Base-by-base conservation (phyloP, 2,113 vertebrate species). In the Malaclemys terrapin region DNA sequence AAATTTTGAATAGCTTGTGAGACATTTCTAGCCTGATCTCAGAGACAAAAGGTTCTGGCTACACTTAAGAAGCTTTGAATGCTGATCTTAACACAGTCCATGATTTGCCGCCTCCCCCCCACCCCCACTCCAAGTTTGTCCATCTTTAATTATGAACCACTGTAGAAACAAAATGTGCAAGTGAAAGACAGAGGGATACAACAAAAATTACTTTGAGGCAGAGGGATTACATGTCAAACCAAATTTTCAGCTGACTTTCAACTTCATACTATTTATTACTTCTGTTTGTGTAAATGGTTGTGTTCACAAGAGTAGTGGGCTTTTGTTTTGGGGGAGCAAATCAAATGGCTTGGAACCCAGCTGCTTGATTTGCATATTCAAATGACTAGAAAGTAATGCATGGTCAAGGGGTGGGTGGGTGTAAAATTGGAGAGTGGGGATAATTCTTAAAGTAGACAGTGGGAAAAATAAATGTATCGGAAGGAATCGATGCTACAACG, bases 131-230 rank as follows among this genome's bases (percentile, higher is more conserved):
- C 6, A 8, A 8, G 91, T 94, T 97, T 97, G 94, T 93, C 96
- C 94, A 93, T 96, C 94, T 96, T 96, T 95, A 98, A 97, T 97
- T 98, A 97, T 96, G 89, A 59, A 91, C 86, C 88, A 83, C 95
- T 75, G 86, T 80, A 90, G 69, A 97, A 98, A 96, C 95, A 92
- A 85, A 96, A 79, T 87, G 89, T 88, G 84, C 27, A 82, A 97
- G 91, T 96, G 90, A 95, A 97, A 95, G 14, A 35, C 87, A 95
- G 85, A 91, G 47, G 45, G 76, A 91, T 91, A 85, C 86, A 93
- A 93, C 93, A 93, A 96, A 97, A 96, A 97, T 52, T 84, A 95
- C 6, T 95, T 96, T 69, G 35, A 27, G 72, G 81, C 90, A 93
- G 96, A 82, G 94, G 83, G 97, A 97, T 92, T 93, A 56, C 84